Evolutionary conservation across 1,140 invertebrate genomes (phyloP).

Genomic region (Leptoteleia sp.): DNA sequence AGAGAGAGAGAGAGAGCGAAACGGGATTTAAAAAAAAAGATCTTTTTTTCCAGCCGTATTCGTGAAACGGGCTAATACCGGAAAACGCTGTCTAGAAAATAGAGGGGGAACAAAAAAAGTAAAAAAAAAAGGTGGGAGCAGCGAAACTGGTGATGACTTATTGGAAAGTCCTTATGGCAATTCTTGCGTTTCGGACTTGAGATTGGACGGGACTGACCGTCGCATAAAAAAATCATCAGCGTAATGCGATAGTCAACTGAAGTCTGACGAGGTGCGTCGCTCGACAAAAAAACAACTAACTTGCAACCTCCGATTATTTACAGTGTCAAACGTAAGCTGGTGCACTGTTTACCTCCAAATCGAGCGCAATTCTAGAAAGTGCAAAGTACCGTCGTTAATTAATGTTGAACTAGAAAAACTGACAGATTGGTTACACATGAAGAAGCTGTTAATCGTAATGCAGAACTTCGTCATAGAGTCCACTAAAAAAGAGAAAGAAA

Average conservation of each 20-base stretch:
- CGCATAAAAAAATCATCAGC: slow-evolving; percentile 7
- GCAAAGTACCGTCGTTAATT: slow-evolving; percentile 48
- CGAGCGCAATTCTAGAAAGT: slow-evolving; percentile 44
- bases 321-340: slow-evolving; percentile 49
- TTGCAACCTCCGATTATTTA: slow-evolving; percentile 45
- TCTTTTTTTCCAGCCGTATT: slow-evolving; percentile 16
- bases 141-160: slow-evolving; percentile 28
- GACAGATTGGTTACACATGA: slow-evolving; percentile 54
- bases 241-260: slow-evolving; percentile 7
- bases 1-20: slow-evolving; percentile 49
- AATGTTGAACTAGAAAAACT: slow-evolving; percentile 44
- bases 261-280: not conserved
- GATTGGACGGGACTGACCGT: slow-evolving; percentile 3
- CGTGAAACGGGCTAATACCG: too few relatives aligned
- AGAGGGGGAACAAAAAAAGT: too few relatives aligned
- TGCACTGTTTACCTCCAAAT: slow-evolving; percentile 43
- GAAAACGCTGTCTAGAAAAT: too few relatives aligned
- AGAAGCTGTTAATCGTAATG: slow-evolving; percentile 62
- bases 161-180: slow-evolving; percentile 23
- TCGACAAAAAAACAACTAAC: slow-evolving; percentile 16
- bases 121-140: too few relatives aligned
- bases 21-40: slow-evolving; percentile 23
- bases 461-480: slow-evolving; percentile 42
- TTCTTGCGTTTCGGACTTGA: slow-evolving; percentile 10
- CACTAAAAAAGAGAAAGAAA: slow-evolving; percentile 47